phyloP scores from a whole-genome alignment of 2,888 invertebrate species.

The Macaria notata region DNA sequence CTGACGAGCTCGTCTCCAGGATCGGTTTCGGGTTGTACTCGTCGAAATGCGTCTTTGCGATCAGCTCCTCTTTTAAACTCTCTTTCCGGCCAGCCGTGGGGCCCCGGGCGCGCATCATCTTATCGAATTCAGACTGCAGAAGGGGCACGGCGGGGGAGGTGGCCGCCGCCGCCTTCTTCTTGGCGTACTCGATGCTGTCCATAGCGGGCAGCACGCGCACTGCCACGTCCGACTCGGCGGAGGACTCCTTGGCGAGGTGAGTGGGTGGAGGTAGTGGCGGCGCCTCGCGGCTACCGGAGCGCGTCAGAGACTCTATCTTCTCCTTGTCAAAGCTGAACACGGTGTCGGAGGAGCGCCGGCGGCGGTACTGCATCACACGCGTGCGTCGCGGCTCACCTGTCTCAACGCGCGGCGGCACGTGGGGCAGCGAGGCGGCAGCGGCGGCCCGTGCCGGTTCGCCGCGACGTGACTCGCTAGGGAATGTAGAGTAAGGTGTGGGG shows the following conservation, averaged over 20 bases:
- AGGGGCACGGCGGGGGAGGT: slow-evolving; percentile 75
- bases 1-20: slow-evolving; percentile 79
- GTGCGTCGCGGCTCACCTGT: slow-evolving; percentile 76
- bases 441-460: slow-evolving; percentile 85
- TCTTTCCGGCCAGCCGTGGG: slow-evolving; percentile 77
- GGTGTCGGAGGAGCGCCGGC: slow-evolving; percentile 87
- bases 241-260: slow-evolving; percentile 74
- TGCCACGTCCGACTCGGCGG: slow-evolving; percentile 77
- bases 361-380: slow-evolving; percentile 77
- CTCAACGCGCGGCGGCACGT: slow-evolving; percentile 73
- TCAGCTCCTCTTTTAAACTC: slow-evolving; percentile 83
- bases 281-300: slow-evolving; percentile 51
- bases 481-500: slow-evolving; percentile 84
- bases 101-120: slow-evolving; percentile 62
- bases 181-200: slow-evolving; percentile 81
- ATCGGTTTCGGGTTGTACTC: slow-evolving; percentile 88
- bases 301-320: slow-evolving; percentile 87
- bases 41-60: slow-evolving; percentile 85
- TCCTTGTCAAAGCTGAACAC: slow-evolving; percentile 90
- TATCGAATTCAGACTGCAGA: slow-evolving; percentile 84
- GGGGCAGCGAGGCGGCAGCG: slow-evolving; percentile 83
- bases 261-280: slow-evolving; percentile 38
- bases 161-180: slow-evolving; percentile 71
- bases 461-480: slow-evolving; percentile 82
- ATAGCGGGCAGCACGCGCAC: slow-evolving; percentile 75